Percentiles rank a stretch among this genome's conserved stretches.
Conservation (phyloP, 2,113 vertebrate genomes). For the Melanerpes aurifrons region DNA sequence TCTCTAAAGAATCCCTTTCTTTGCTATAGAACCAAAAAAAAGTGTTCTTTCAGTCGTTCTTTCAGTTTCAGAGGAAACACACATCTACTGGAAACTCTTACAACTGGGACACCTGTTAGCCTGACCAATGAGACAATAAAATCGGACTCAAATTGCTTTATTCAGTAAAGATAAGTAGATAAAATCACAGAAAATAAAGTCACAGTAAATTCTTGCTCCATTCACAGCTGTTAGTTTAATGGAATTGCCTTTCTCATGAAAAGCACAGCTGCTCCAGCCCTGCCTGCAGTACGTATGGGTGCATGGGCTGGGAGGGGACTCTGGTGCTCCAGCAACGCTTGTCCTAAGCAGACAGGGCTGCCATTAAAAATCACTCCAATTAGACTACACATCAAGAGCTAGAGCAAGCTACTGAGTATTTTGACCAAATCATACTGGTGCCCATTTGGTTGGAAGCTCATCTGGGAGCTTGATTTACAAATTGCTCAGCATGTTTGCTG, state of each 20-base stretch:
- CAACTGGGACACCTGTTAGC: slow-evolving; percentile 19
- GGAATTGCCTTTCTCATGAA: slow-evolving; percentile 3
- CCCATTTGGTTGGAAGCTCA: neutral
- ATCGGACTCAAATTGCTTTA: slow-evolving; percentile 33
- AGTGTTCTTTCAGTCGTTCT: neutral
- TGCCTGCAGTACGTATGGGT: neutral
- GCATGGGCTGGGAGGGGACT: neutral
- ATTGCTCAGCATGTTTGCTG: neutral
- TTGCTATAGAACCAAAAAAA: neutral
- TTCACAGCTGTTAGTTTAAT: slow-evolving; percentile 61
- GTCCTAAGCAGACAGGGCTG: neutral
- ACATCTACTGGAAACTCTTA: neutral
- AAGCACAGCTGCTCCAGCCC: slow-evolving; percentile 26
- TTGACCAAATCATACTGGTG: neutral
- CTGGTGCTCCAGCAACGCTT: neutral
- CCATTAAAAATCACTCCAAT: neutral
- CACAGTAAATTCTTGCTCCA: slow-evolving; percentile 3
- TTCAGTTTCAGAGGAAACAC: neutral
- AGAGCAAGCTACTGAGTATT: neutral
- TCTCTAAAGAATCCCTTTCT: neutral
- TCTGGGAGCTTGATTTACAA: neutral
- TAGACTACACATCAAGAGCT: neutral
- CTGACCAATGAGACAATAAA: slow-evolving; percentile 8
- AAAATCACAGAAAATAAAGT: slow-evolving; percentile 55
- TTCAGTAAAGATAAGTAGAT: slow-evolving; percentile 64